These are phyloP conservation scores for Lampris megalopsis DNA, from an alignment of 2,113 vertebrate species.

Conservation along the genomic window DNA sequence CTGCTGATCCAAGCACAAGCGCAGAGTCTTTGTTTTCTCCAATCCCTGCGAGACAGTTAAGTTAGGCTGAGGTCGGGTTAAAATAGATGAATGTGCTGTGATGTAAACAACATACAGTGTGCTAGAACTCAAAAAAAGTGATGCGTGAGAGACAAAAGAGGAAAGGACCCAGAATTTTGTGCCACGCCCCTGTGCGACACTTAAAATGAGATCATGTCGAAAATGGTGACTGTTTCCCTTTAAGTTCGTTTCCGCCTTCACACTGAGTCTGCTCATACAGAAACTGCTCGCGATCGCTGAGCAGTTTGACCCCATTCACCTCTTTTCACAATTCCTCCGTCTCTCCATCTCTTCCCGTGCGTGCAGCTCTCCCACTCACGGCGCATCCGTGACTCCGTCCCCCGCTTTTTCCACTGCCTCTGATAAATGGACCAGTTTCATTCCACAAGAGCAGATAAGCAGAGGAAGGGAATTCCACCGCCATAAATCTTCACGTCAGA, in stretches of 20 bases:
- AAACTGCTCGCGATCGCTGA: neutral
- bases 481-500: conserved; percentile 66
- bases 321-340: neutral
- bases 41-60: too few relatives aligned
- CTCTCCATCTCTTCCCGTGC: conserved; percentile 7
- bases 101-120: too few relatives aligned
- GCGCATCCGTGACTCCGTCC: conserved; percentile 53
- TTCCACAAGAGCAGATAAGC: conserved; percentile 67
- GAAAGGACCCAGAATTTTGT: too few relatives aligned
- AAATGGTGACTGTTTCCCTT: too few relatives aligned
- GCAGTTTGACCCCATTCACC: conserved; percentile 11
- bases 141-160: too few relatives aligned
- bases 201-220: too few relatives aligned
- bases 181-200: too few relatives aligned
- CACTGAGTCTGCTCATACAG: neutral
- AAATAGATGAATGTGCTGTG: too few relatives aligned
- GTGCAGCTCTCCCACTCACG: conserved; percentile 38
- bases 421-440: conserved; percentile 77
- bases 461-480: conserved; percentile 70
- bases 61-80: too few relatives aligned
- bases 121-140: too few relatives aligned
- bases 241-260: neutral
- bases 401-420: conserved; percentile 40
- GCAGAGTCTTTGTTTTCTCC: too few relatives aligned
- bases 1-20: too few relatives aligned